Conservation (phyloP, 30 jellyfish, hydroid and myxozoan genomes). For the Hydractinia symbiolongicarpus region DNA sequence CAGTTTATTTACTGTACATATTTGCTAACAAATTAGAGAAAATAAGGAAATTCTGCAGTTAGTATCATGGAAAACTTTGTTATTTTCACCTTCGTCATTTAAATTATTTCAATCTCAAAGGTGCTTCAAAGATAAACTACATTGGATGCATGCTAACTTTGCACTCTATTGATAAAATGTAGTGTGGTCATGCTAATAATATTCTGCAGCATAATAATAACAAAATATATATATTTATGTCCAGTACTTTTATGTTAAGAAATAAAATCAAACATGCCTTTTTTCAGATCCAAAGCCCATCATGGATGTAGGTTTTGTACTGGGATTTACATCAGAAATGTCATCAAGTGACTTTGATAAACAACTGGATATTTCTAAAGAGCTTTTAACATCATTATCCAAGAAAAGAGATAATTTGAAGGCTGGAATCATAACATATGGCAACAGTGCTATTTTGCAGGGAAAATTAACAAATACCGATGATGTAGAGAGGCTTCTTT, state of each 20-base stretch:
- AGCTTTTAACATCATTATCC: background rate
- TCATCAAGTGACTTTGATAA: background rate
- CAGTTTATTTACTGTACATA: background rate
- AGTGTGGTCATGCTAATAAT: no score
- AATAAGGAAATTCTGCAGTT: no score
- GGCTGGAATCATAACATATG: conserved; percentile 16
- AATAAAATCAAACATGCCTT: background rate
- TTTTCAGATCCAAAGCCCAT: background rate
- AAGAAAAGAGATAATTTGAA: background rate
- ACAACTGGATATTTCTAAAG: conserved; percentile 11
- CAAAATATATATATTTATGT: background rate
- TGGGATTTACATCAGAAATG: conserved; percentile 11
- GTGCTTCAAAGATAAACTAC: no score
- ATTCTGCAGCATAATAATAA: no score
- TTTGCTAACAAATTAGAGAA: no score
- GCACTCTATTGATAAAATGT: no score
- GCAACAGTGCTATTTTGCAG: background rate
- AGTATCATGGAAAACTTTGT: no score
- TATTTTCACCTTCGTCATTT: no score
- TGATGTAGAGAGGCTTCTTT: background rate
- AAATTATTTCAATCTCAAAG: no score
- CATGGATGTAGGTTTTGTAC: conserved; percentile 21
- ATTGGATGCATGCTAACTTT: no score
- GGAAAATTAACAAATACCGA: background rate
- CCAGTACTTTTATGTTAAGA: background rate